Evolutionary conservation across 2,888 invertebrate genomes (phyloP).

Genomic region (Eupelmus urozonus): DNA sequence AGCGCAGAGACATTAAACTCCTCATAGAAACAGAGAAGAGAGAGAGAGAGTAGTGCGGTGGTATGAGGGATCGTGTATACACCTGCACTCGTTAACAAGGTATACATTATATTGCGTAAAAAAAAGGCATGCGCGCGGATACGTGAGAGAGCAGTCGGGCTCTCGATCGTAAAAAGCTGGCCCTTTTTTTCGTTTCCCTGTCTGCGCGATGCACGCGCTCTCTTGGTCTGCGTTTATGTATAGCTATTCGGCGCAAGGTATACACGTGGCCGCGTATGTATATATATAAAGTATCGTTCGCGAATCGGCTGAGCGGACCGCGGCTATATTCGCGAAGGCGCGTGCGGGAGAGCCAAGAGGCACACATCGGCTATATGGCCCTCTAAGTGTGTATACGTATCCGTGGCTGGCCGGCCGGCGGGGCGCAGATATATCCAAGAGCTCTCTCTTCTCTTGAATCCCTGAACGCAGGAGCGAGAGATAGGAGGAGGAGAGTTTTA

Average conservation of each 20-base stretch:
- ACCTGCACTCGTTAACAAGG: constrained; percentile 66
- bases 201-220: constrained; percentile 14
- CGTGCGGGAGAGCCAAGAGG: neutral
- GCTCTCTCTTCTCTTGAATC: neutral
- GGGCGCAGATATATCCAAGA: too few relatives aligned
- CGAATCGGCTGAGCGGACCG: constrained; percentile 23
- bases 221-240: neutral
- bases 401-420: too few relatives aligned
- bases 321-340: neutral
- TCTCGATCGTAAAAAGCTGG: constrained; percentile 69
- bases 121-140: constrained; percentile 55
- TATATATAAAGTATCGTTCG: constrained; percentile 25
- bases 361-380: too few relatives aligned
- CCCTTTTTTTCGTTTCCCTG: constrained; percentile 48
- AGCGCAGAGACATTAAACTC: constrained; percentile 70
- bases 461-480: neutral
- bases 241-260: neutral
- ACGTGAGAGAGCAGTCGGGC: constrained; percentile 56
- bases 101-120: constrained; percentile 64
- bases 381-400: too few relatives aligned
- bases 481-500: constrained; percentile 62
- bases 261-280: neutral
- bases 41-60: neutral
- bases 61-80: constrained; percentile 42
- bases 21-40: constrained; percentile 60